Conservation (phyloP, 2,113 vertebrate species). For the Dolichallabes microphthalmus region DNA sequence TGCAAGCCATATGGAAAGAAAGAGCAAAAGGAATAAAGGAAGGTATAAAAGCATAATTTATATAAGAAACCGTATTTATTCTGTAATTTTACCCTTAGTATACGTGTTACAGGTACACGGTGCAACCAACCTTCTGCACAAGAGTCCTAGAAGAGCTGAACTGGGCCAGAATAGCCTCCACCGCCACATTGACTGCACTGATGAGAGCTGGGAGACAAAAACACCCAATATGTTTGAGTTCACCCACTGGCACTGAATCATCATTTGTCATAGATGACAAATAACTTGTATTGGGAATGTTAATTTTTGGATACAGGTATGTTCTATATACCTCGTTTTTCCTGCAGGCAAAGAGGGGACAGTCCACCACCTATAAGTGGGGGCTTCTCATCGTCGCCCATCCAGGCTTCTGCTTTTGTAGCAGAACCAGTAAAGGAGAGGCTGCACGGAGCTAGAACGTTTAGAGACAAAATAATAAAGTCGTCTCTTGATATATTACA, state of each 20-base stretch:
- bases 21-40: conserved; percentile 48
- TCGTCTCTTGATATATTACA: conserved; percentile 1
- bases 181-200: conserved; percentile 80
- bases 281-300: background rate
- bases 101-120: background rate
- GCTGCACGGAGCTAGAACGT: conserved; percentile 75
- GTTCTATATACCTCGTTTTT: conserved; percentile 78
- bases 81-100: background rate
- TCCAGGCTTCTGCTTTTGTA: conserved; percentile 68
- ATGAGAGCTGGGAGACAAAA: conserved; percentile 78
- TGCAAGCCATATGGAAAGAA: conserved; percentile 49
- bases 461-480: conserved; percentile 51
- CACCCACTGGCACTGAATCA: background rate
- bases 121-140: conserved; percentile 87
- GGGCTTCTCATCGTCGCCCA: conserved; percentile 69
- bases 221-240: conserved; percentile 21
- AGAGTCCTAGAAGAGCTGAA: conserved; percentile 86
- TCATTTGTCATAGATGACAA: background rate
- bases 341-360: conserved; percentile 73
- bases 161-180: conserved; percentile 88
- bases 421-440: conserved; percentile 77
- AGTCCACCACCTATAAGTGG: conserved; percentile 62
- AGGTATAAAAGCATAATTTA: conserved; percentile 41
- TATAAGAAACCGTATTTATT: background rate
- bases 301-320: background rate